These are phyloP conservation scores for Dorcus hopei DNA, from an alignment of 2,888 invertebrate genomes.

Conservation along the genomic window DNA sequence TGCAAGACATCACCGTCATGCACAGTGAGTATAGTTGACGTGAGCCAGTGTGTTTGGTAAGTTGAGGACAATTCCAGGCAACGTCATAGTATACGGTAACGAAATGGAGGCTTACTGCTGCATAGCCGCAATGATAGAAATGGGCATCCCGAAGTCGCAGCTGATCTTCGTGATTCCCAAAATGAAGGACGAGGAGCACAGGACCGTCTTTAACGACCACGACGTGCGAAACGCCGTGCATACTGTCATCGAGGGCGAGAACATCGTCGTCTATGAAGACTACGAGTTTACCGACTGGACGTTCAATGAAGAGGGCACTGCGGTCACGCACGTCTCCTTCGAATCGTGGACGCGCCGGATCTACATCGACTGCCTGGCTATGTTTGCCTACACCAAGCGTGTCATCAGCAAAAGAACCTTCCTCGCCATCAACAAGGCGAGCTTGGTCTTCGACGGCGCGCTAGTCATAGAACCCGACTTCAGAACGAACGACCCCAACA, in stretches of 20 bases:
- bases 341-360: slow-evolving; percentile 50
- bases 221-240: slow-evolving; percentile 56
- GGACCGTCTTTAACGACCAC: slow-evolving; percentile 39
- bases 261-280: slow-evolving; percentile 52
- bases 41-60: not conserved
- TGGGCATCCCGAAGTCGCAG: slow-evolving; percentile 42
- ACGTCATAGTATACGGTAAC: slow-evolving; percentile 65
- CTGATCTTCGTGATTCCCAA: slow-evolving; percentile 15
- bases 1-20: not conserved
- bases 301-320: slow-evolving; percentile 10
- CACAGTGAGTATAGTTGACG: too few species aligned
- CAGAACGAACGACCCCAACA: slow-evolving; percentile 62
- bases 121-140: slow-evolving; percentile 59
- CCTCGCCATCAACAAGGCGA: slow-evolving; percentile 54
- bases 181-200: slow-evolving; percentile 12
- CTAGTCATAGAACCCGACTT: slow-evolving; percentile 61
- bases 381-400: slow-evolving; percentile 59
- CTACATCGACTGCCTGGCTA: slow-evolving; percentile 53
- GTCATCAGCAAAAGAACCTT: slow-evolving; percentile 48
- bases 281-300: slow-evolving; percentile 58
- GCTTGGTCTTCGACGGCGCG: slow-evolving; percentile 61
- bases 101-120: slow-evolving; percentile 65
- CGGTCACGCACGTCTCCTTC: slow-evolving; percentile 51
- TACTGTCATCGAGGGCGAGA: slow-evolving; percentile 36
- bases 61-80: slow-evolving; percentile 38